Evolutionary conservation across 2,113 vertebrate genomes (phyloP).

Genomic region (Neotragus moschatus): DNA sequence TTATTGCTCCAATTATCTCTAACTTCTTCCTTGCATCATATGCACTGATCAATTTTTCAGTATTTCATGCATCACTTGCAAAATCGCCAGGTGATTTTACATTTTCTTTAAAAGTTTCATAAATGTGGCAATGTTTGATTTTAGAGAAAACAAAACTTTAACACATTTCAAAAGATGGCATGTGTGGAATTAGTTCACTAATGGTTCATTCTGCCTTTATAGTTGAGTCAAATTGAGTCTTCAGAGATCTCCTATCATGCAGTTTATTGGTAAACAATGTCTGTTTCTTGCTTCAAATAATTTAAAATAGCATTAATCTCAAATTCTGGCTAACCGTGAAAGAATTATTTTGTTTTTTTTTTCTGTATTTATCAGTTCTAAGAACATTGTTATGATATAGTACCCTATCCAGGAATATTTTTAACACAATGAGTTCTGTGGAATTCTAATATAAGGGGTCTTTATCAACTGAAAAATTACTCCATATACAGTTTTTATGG

Average conservation of each 20-base stretch:
- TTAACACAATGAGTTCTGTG: neutral
- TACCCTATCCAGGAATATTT: neutral
- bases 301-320: neutral
- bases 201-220: neutral
- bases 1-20: conserved; percentile 98
- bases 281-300: neutral
- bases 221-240: neutral
- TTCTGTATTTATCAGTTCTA: neutral
- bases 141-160: neutral
- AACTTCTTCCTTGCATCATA: conserved; percentile 99
- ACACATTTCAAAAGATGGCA: neutral
- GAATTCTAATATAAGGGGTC: neutral
- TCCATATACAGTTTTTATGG: neutral
- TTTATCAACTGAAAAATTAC: neutral
- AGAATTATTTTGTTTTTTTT: neutral
- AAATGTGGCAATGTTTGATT: neutral
- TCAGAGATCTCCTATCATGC: conserved; percentile 11
- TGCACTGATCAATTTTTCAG: conserved; percentile 98
- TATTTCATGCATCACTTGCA: conserved; percentile 97
- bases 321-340: neutral
- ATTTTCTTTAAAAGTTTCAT: neutral
- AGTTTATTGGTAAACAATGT: neutral
- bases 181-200: neutral
- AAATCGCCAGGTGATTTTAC: conserved; percentile 93
- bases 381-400: neutral